Conservation (phyloP, 2,888 invertebrate species). For the Cremastinae sp. region DNA sequence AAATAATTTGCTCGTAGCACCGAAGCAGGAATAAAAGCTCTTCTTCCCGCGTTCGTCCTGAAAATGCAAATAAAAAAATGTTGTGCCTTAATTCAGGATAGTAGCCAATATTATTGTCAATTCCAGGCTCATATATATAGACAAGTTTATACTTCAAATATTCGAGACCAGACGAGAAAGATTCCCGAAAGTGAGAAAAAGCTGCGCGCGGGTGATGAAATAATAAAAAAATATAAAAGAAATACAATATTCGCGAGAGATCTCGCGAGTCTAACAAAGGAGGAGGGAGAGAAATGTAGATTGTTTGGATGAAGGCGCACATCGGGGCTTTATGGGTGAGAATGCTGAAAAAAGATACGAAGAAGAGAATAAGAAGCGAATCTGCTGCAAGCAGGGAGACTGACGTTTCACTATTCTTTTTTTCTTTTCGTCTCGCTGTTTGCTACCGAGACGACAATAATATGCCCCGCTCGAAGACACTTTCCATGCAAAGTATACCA, state of each 20-base stretch:
- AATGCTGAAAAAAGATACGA: conserved; percentile 9
- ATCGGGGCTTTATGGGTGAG: conserved; percentile 52
- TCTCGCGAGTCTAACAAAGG: conserved; percentile 47
- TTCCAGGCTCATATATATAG: too few species aligned
- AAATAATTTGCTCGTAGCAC: too few species aligned
- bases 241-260: conserved; percentile 50
- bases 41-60: too few species aligned
- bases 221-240: conserved; percentile 15
- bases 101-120: too few species aligned
- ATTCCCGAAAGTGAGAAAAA: conserved; percentile 15
- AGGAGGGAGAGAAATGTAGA: conserved; percentile 54
- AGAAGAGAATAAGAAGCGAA: conserved; percentile 16
- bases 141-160: conserved; percentile 30
- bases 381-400: conserved; percentile 8
- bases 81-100: too few species aligned
- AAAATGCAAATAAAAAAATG: too few species aligned
- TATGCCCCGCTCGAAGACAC: conserved; percentile 65
- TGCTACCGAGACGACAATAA: conserved; percentile 57
- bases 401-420: conserved; percentile 58
- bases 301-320: conserved; percentile 53
- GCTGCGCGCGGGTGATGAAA: not conserved
- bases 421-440: conserved; percentile 30
- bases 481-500: conserved; percentile 76
- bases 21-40: too few species aligned
- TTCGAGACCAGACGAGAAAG: conserved; percentile 15